Conservation (phyloP, 2,113 vertebrate genomes). For the Tenrec ecaudatus region DNA sequence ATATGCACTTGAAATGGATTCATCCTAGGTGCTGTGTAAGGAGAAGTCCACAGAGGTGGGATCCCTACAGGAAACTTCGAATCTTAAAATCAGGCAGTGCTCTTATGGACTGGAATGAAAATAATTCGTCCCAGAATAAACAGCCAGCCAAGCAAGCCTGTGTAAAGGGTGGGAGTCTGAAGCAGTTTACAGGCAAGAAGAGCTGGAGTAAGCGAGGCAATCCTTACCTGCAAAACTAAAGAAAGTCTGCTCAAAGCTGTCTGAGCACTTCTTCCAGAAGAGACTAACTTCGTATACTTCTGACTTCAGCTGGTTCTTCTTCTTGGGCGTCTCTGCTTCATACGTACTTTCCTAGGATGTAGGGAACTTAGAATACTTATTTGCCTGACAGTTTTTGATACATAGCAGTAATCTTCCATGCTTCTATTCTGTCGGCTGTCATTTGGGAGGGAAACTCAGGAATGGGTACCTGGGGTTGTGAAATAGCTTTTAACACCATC, state of each 20-base stretch:
- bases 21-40: not conserved
- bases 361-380: not conserved
- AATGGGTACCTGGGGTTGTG: not conserved
- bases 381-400: not conserved
- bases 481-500: constrained; percentile 21
- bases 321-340: too few relatives aligned
- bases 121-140: not conserved
- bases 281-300: not conserved
- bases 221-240: not conserved
- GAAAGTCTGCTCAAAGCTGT: not conserved
- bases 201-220: not conserved
- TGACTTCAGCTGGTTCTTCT: too few relatives aligned
- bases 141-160: not conserved
- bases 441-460: not conserved
- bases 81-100: not conserved
- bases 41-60: not conserved
- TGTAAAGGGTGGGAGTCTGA: constrained; percentile 5
- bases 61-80: constrained; percentile 1
- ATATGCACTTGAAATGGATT: not conserved
- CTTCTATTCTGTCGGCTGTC: constrained; percentile 8
- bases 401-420: not conserved
- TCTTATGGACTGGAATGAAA: constrained; percentile 14
- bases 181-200: not conserved
- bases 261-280: not conserved
- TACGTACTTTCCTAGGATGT: not conserved